Conservation (phyloP, 2,797 vertebrate species). For the Antennarius maculatus region DNA sequence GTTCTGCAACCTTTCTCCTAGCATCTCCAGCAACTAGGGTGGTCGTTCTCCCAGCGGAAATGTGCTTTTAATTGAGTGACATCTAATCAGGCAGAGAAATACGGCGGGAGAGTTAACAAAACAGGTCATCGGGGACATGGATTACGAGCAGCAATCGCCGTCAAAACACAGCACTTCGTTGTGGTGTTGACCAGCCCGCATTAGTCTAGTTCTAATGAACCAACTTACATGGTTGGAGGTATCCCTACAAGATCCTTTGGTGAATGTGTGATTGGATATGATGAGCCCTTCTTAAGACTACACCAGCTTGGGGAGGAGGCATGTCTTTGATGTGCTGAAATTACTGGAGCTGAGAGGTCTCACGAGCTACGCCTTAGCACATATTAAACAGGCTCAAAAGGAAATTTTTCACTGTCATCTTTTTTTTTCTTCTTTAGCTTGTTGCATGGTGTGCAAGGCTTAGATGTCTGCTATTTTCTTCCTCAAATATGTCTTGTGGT, state of each 20-base stretch:
- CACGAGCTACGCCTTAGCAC: conserved; percentile 73
- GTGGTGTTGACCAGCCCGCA: conserved; percentile 43
- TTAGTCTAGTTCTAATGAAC: conserved; percentile 68
- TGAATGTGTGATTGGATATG: conserved; percentile 74
- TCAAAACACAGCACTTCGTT: conserved; percentile 25
- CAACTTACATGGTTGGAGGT: conserved; percentile 61
- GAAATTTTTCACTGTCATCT: conserved; percentile 69
- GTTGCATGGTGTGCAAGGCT: conserved; percentile 39
- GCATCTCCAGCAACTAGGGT: conserved; percentile 82
- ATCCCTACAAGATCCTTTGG: conserved; percentile 67
- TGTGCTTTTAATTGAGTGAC: conserved; percentile 86
- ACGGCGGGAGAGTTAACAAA: conserved; percentile 77
- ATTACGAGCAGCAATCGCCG: conserved; percentile 56
- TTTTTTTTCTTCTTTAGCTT: conserved; percentile 35
- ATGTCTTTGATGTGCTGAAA: conserved; percentile 79
- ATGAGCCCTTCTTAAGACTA: conserved; percentile 76
- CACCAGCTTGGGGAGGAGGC: conserved; percentile 71
- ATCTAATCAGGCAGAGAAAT: conserved; percentile 82
- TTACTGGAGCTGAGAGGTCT: conserved; percentile 74
- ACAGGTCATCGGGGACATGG: conserved; percentile 71
- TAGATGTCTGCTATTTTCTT: conserved; percentile 55
- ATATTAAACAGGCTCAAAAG: conserved; percentile 75
- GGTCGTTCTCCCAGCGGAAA: conserved; percentile 72
- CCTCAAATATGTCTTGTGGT: conserved; percentile 56
- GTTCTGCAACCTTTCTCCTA: conserved; percentile 68